A percentile compares a stretch with the other conserved stretches of the same genome.
phyloP scores from a whole-genome alignment of 1,140 invertebrate species.

The Orchesella cincta region DNA sequence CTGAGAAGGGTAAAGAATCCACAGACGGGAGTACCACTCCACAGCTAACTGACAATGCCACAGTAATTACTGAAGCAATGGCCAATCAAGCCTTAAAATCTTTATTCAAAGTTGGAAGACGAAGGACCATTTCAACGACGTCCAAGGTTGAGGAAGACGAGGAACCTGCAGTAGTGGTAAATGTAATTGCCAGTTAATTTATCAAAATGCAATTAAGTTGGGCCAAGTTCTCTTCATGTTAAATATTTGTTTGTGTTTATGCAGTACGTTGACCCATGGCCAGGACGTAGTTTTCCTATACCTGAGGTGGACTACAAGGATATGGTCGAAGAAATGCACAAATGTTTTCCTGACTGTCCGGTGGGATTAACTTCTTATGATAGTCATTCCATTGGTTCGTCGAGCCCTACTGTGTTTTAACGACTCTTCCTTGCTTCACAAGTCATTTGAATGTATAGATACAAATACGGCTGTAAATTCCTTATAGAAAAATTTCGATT shows the following conservation, averaged over 20 bases:
- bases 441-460: too few relatives aligned
- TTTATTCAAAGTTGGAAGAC: neutral
- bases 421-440: too few relatives aligned
- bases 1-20: too few relatives aligned
- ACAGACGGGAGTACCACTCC: neutral
- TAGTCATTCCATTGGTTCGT: too few relatives aligned
- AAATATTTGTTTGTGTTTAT: neutral
- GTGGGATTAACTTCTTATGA: too few relatives aligned
- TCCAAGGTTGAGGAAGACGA: conserved; percentile 3
- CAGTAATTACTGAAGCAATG: conserved; percentile 17
- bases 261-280: conserved; percentile 1
- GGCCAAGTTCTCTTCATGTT: too few relatives aligned
- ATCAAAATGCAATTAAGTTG: neutral
- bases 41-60: neutral
- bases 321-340: neutral
- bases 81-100: conserved; percentile 20
- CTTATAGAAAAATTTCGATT: too few relatives aligned
- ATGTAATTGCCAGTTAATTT: neutral
- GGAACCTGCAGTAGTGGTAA: neutral
- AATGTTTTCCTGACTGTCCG: neutral
- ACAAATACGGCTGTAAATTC: too few relatives aligned
- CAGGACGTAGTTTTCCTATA: neutral
- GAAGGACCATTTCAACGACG: neutral
- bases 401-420: too few relatives aligned
- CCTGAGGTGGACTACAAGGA: conserved; percentile 6